Conservation (phyloP, 2,888 invertebrate species). For the Nemoura dubitans region DNA sequence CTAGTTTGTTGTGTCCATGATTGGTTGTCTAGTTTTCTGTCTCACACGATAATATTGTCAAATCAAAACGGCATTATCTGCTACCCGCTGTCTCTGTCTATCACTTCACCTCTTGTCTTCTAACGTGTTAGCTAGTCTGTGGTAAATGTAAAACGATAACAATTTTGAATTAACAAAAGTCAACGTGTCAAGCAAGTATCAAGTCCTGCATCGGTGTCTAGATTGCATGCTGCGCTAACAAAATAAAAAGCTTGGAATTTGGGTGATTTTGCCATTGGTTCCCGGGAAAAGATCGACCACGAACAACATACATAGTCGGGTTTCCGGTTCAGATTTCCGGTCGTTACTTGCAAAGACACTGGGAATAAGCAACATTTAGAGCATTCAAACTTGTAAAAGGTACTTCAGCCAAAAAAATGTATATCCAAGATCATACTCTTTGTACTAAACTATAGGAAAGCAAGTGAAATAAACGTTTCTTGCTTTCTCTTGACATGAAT, state of each 20-base stretch:
- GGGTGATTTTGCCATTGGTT: conserved; percentile 58
- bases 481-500: neutral
- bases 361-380: conserved; percentile 14
- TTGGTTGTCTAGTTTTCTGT: neutral
- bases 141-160: neutral
- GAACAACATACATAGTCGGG: neutral
- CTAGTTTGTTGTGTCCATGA: neutral
- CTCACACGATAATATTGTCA: neutral
- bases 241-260: conserved; percentile 58
- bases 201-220: conserved; percentile 32
- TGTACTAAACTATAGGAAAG: too few relatives aligned
- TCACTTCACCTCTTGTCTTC: conserved; percentile 14
- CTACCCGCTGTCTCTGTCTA: neutral
- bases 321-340: neutral
- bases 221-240: neutral
- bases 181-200: conserved; percentile 2
- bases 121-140: neutral
- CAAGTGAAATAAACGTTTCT: neutral
- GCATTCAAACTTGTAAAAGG: neutral
- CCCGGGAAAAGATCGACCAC: conserved; percentile 25
- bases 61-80: neutral
- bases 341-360: neutral
- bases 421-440: too few relatives aligned
- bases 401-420: neutral
- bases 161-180: conserved; percentile 23